Base-by-base conservation (phyloP, 1,140 invertebrate genomes). In the Monochamus saltuarius region DNA sequence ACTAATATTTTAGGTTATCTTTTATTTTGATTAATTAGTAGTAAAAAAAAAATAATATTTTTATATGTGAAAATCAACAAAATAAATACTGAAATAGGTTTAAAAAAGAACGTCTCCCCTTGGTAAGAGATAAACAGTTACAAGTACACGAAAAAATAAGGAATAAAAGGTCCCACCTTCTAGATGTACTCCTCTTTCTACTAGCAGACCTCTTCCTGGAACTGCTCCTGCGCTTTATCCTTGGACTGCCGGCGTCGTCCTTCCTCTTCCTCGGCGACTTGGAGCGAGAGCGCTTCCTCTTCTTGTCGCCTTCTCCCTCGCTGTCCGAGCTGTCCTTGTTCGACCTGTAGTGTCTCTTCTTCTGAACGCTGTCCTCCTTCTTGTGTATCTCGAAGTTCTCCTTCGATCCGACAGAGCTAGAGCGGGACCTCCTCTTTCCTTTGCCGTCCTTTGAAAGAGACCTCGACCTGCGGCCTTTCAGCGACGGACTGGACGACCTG, bases 291-390 rank as follows among this genome's bases (percentile, higher is more conserved):
- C 74, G 68, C 11, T 66, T 66, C 36, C 72, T 62, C 49, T 73
- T 73, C 56, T 61, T 62, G 57, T 73, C 73, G 46, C 70, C 72
- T 40, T 73, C 74, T 3, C 62, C 53, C 56, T 76, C 73, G 65
- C 87, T 90, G 46, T 85, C 87, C 0, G 87, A 89, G 29, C 85
- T 87, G 63, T 90, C 88, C 42, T 90, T 89, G 70, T 92, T 92
- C 49, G 91, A 92, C 8, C 92, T 83, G 70, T 95, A 95, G 51
- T 94, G 91, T 19, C 92, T 80, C 65, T 90, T 90, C 39, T 89
- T 89, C 70, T 91, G 89, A 7, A 91, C 83, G 46, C 88, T 89
- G 61, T 89, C 84, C 69, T 90, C 89, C 66, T 89, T 90, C 63
- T 86, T 88, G 4, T 83, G 78, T 59, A 89, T 87, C 70, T 89